Percentiles rank a stretch among this genome's conserved stretches.
Conservation (phyloP, 2,888 invertebrate species). For the Terebella lapidaria region DNA sequence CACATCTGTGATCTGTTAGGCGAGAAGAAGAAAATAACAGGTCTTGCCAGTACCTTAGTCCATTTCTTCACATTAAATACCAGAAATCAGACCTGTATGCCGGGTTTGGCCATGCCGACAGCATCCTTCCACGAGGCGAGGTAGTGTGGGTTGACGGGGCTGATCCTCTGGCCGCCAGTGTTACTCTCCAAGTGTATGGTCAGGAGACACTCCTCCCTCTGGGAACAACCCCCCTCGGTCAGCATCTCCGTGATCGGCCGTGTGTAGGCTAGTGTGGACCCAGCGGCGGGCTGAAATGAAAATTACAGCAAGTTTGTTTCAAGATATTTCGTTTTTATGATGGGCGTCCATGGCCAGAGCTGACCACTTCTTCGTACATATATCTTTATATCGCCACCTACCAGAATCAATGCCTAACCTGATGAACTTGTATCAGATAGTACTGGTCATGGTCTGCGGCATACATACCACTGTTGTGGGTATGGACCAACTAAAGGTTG, state of each 20-base stretch:
- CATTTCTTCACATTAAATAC: background rate
- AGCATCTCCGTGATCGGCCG: background rate
- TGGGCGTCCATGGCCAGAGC: too few species aligned
- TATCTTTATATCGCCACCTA: too few species aligned
- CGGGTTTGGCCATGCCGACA: constrained; percentile 26
- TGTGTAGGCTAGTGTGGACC: background rate
- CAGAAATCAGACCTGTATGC: background rate
- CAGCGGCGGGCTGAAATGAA: background rate
- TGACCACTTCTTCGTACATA: too few species aligned
- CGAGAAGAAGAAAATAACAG: background rate
- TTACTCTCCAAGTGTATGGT: background rate
- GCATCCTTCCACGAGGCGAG: constrained; percentile 34
- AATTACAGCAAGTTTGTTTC: too few species aligned
- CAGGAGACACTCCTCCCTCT: background rate
- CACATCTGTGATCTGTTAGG: background rate
- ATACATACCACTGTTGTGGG: background rate
- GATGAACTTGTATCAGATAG: too few species aligned
- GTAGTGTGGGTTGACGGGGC: background rate
- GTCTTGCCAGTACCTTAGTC: background rate
- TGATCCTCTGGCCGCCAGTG: background rate
- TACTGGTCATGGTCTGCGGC: too few species aligned
- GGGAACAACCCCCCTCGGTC: background rate
- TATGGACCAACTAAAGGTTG: background rate
- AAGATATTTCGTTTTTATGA: too few species aligned
- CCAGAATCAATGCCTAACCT: too few species aligned